Percentiles rank a stretch among this genome's conserved stretches.
phyloP scores from a whole-genome alignment of 2,888 invertebrate species.

The Pyrocoelia pectoralis region DNA sequence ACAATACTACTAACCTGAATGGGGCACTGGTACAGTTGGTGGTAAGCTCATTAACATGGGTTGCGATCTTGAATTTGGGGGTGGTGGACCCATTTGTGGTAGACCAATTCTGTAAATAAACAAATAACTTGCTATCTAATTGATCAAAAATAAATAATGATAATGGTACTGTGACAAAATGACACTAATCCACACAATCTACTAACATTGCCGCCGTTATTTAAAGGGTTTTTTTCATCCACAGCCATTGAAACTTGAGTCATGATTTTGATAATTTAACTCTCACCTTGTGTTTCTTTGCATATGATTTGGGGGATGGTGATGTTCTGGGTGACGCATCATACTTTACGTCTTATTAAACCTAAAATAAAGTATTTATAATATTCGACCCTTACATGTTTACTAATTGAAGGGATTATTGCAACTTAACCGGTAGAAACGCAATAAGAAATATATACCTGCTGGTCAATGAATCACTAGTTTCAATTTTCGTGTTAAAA shows the following conservation, averaged over 20 bases:
- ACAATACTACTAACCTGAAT: slow-evolving; percentile 49
- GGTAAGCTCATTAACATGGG: slow-evolving; percentile 65
- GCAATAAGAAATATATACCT: slow-evolving; percentile 24
- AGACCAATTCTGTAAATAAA: slow-evolving; percentile 53
- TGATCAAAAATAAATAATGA: too few relatives aligned
- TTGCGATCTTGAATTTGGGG: slow-evolving; percentile 57
- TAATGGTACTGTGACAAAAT: too few relatives aligned
- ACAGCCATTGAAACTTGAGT: too few relatives aligned
- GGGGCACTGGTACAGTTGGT: slow-evolving; percentile 56
- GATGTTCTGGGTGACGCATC: slow-evolving; percentile 66
- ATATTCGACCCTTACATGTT: slow-evolving; percentile 8
- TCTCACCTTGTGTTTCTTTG: slow-evolving; percentile 67
- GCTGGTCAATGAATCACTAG: slow-evolving; percentile 8
- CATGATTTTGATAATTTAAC: slow-evolving; percentile 1
- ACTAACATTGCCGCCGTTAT: too few relatives aligned
- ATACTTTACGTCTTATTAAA: slow-evolving; percentile 38
- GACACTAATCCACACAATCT: too few relatives aligned
- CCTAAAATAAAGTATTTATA: slow-evolving; percentile 11
- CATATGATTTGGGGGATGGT: slow-evolving; percentile 72
- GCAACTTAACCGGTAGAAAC: slow-evolving; percentile 23
- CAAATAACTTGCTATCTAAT: background rate
- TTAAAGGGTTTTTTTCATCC: too few relatives aligned
- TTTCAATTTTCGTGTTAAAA: slow-evolving; percentile 23
- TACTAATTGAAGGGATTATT: slow-evolving; percentile 24
- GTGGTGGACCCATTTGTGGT: slow-evolving; percentile 58